These are phyloP conservation scores for Malaclemys terrapin DNA, from an alignment of 2,113 vertebrate species.

Conservation along the genomic window DNA sequence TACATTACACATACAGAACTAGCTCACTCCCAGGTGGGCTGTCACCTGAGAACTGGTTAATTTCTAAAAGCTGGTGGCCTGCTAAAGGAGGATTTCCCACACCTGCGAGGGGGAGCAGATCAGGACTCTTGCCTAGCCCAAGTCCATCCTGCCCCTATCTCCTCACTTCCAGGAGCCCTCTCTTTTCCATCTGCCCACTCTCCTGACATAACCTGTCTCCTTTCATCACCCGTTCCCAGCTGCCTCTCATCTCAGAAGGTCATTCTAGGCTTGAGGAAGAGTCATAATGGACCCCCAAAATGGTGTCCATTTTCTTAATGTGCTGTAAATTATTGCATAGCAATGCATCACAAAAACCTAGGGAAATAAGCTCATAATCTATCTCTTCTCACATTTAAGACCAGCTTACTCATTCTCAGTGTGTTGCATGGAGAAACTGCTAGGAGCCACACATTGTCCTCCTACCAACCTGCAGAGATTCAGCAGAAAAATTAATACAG, in stretches of 20 bases:
- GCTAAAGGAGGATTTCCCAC: background rate
- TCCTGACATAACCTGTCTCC: background rate
- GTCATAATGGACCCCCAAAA: background rate
- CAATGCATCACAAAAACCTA: background rate
- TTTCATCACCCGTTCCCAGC: background rate
- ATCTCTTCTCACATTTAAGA: background rate
- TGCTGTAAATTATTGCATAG: background rate
- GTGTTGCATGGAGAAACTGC: background rate
- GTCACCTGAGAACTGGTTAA: background rate
- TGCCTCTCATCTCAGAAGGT: background rate
- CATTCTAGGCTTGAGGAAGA: background rate
- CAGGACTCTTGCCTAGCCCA: background rate
- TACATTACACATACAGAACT: background rate
- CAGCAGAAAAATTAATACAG: background rate
- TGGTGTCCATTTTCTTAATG: fast-evolving
- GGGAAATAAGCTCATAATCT: no score
- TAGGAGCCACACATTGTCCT: background rate
- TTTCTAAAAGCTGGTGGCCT: background rate
- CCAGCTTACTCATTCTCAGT: background rate
- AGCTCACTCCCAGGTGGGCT: background rate
- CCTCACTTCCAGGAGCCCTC: background rate
- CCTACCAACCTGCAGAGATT: background rate
- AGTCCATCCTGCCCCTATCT: background rate
- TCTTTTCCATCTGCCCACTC: background rate
- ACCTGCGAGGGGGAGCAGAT: background rate